phyloP scores from a whole-genome alignment of 2,797 vertebrate genomes.

The Bryconaethiops microstoma region DNA sequence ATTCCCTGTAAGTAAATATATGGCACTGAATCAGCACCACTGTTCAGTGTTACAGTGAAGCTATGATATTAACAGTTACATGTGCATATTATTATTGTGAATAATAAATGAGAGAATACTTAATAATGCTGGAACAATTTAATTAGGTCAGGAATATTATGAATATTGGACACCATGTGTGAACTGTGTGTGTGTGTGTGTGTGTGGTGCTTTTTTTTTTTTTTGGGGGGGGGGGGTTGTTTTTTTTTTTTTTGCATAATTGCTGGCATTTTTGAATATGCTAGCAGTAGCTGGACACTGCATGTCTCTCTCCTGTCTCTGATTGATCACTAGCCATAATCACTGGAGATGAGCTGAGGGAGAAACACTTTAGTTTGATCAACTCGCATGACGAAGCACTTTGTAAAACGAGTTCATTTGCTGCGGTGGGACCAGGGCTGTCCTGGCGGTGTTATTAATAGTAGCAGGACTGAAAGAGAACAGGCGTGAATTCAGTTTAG shows the following conservation, averaged over 20 bases:
- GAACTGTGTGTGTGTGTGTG: neutral
- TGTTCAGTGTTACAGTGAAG: constrained; percentile 25
- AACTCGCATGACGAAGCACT: constrained; percentile 73
- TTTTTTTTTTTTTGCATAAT: neutral
- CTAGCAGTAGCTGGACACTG: constrained; percentile 11
- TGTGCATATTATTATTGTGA: neutral
- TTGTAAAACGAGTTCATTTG: constrained; percentile 67
- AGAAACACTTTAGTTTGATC: constrained; percentile 41
- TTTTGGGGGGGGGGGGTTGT: no score
- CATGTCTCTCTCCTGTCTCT: constrained; percentile 10
- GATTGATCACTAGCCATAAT: constrained; percentile 49
- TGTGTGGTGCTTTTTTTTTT: neutral
- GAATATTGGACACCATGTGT: neutral
- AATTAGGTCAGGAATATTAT: constrained; percentile 14
- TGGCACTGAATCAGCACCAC: constrained; percentile 22
- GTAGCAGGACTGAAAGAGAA: constrained; percentile 57
- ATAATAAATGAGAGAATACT: neutral
- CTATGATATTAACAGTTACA: constrained; percentile 1
- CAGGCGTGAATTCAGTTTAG: constrained; percentile 52
- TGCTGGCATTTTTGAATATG: no score
- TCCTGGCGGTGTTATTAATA: constrained; percentile 70
- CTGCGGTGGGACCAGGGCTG: constrained; percentile 59
- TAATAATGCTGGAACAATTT: neutral
- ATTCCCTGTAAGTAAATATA: constrained; percentile 28
- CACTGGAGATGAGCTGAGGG: constrained; percentile 39